Evolutionary conservation across 2,888 invertebrate genomes (phyloP).

Genomic region (Abrostola triplasia): DNA sequence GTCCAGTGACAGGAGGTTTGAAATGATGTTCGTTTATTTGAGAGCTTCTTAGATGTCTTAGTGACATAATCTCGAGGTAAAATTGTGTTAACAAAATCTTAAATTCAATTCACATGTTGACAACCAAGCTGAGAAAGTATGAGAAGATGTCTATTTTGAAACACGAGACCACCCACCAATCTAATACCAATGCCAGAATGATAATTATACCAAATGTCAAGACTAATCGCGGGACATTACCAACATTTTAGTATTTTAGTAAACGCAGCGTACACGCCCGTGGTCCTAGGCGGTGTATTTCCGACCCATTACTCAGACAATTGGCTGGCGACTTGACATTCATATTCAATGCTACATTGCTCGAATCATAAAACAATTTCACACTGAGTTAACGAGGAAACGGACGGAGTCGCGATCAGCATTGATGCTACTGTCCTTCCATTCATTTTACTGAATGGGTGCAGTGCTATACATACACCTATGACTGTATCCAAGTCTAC

Average conservation of each 20-base stretch:
- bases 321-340: slow-evolving; percentile 61
- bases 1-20: neutral
- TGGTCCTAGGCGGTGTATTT: slow-evolving; percentile 7
- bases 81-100: no score
- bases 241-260: slow-evolving; percentile 1
- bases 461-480: neutral
- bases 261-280: neutral
- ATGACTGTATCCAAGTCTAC: no score
- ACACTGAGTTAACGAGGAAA: slow-evolving; percentile 70
- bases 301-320: slow-evolving; percentile 57
- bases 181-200: slow-evolving; percentile 7
- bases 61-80: no score
- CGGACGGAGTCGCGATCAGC: slow-evolving; percentile 38
- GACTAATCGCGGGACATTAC: slow-evolving; percentile 7
- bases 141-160: slow-evolving; percentile 2
- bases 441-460: slow-evolving; percentile 21
- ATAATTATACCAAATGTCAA: slow-evolving; percentile 28
- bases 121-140: neutral
- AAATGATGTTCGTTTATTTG: neutral
- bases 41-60: neutral
- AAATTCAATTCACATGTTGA: neutral
- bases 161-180: slow-evolving; percentile 1
- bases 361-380: slow-evolving; percentile 69
- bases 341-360: slow-evolving; percentile 56
- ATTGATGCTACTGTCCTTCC: slow-evolving; percentile 32